These are phyloP conservation scores for Lordiphosa andalusiaca DNA, from an alignment of 2,888 invertebrate genomes.

Conservation along the genomic window DNA sequence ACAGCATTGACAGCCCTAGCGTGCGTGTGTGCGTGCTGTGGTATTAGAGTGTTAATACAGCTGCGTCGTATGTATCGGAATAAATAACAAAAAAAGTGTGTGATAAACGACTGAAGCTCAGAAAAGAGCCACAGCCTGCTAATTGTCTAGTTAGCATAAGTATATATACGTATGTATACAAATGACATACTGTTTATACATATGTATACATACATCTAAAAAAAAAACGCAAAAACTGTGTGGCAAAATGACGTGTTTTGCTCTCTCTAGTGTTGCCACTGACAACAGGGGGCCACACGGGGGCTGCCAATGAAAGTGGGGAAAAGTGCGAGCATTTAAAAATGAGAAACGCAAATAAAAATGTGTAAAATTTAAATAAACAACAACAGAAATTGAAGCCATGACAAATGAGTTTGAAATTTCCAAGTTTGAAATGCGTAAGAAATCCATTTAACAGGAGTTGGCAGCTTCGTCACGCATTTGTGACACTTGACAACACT, in stretches of 20 bases:
- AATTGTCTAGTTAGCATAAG: no score
- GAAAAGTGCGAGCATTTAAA: not conserved
- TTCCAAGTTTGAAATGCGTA: not conserved
- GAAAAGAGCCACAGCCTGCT: no score
- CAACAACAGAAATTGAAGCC: conserved; percentile 13
- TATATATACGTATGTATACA: conserved; percentile 6
- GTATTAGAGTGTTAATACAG: no score
- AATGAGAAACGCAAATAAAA: no score
- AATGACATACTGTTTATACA: conserved; percentile 19
- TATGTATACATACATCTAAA: conserved; percentile 27
- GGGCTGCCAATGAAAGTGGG: conserved; percentile 51
- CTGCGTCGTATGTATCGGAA: no score
- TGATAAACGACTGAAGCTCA: no score
- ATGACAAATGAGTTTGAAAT: not conserved
- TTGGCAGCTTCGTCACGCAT: not conserved
- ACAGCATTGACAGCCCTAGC: no score
- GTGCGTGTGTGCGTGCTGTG: no score
- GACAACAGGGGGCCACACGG: conserved; percentile 52
- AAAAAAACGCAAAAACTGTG: conserved; percentile 48
- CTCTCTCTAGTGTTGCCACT: conserved; percentile 71
- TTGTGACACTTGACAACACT: conserved; percentile 12
- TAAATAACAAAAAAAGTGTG: no score
- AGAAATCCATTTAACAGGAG: not conserved
- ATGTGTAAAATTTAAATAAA: not conserved
- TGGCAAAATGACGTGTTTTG: conserved; percentile 71